Base-by-base conservation (phyloP, 2,797 vertebrate species). In the Sebastiscus albofasciatus region DNA sequence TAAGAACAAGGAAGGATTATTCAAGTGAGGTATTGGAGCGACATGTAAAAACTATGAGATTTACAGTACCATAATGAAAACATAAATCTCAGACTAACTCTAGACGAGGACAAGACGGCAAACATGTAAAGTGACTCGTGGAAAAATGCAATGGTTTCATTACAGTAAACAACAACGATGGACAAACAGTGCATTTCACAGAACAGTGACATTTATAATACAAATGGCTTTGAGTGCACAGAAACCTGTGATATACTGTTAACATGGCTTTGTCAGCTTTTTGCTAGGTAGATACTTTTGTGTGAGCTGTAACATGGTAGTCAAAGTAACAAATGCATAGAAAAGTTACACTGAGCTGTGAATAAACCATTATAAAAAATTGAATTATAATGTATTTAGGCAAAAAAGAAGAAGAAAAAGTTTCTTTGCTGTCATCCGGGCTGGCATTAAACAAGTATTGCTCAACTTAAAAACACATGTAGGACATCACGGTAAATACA, bases 181-280 rank as follows among this genome's bases (percentile, higher is more conserved):
- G 77, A 90, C 80, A 83, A 42, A 91, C 89, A 92, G 83, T 89
- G 92, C 84, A 83, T 90, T 82, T 92, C 33, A 92, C 82, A 80
- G 89, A 84, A 93, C 82, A 89, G 72, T 82, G 77, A 87, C 87
- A 80, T 33, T 81, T 88, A 89, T 85, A 92, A 93, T 88, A 94
- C 91, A 93, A 91, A 93, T 94, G 93, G 92, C 90, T 88, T 93
- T 24, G 81, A 87, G 75, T 73, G 89, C 82, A 92, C 88, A 93
- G 75, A 72, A 85, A 90, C 82, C 92, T 92, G 91, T 76, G 75
- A 87, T 84, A 83, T 81, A 90, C 81, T 77, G 82, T 91, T 83
- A 79, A 84, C 90, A 94, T 93, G 91, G 93, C 92, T 93, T 94
- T 72, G 55, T 91, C 84, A 85, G 78, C 75, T 81, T 90, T 85